These are phyloP conservation scores for Napeogenes sylphis DNA, from an alignment of 2,888 invertebrate species.

Conservation along the genomic window DNA sequence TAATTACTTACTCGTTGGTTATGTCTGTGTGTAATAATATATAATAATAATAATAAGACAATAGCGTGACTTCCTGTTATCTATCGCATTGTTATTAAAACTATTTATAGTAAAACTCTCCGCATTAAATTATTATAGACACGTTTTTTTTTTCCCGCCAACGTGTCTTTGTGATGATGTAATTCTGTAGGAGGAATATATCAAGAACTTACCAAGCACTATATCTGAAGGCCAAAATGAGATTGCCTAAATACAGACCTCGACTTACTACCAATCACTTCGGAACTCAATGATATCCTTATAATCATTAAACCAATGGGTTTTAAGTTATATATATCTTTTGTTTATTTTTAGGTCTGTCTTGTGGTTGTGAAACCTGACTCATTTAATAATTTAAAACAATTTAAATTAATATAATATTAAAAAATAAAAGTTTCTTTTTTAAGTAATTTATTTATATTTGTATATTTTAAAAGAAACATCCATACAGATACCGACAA, in stretches of 20 bases:
- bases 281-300: no score
- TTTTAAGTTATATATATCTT: no score
- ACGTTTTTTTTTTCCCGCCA: constrained; percentile 24
- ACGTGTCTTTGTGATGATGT: constrained; percentile 32
- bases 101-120: constrained; percentile 17
- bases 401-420: no score
- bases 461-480: no score
- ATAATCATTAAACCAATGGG: no score
- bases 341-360: neutral
- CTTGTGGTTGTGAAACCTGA: no score
- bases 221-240: constrained; percentile 35
- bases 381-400: no score
- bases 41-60: constrained; percentile 19
- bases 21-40: no score
- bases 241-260: constrained; percentile 25
- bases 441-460: no score
- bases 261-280: neutral
- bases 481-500: no score
- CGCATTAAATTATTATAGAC: constrained; percentile 24
- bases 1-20: no score
- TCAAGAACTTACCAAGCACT: constrained; percentile 22
- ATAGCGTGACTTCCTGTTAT: constrained; percentile 37
- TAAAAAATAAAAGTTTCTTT: no score
- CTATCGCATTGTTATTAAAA: constrained; percentile 29
- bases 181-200: constrained; percentile 28